Base-by-base conservation (phyloP, 2,797 vertebrate genomes). In the Cossypha heuglini region DNA sequence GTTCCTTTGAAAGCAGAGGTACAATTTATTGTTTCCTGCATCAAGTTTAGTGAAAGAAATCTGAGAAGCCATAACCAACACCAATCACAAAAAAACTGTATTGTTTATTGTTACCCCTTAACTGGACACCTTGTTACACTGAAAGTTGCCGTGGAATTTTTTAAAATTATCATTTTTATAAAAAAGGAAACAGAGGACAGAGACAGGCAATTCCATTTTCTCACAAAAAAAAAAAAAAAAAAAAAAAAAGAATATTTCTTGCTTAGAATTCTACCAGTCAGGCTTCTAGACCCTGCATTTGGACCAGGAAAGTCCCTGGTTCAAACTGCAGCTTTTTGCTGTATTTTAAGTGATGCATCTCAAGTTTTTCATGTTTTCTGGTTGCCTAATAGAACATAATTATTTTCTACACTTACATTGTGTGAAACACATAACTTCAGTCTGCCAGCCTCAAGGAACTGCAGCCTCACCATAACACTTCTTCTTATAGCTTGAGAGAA, bases 401-500 rank as follows among this genome's bases (percentile, higher is more conserved):
- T 76, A 33, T 76, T 94, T 91, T 54, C 52, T 94, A 15, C 35
- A 5, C 35, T 72, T 81, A 18, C 1, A 3, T 29, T 80, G 38
- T 58, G 42, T 57, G 58, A 68, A 96, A 61, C 38, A 16, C 24
- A 6, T 75, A 42, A 35, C 55, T 78, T 82, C 31, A 64, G 52
- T 49, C 68, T 74, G 13, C n/a, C 61, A 77, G 58, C 66, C 84
- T 92, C 49, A 29, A 88, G 88, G 57, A 81, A 69, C 77, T 48
- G 25, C 58, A 94, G 61, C 59, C 31, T 73, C 86, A 66, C 28
- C 31, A 5, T 52, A 84, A 84, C 16, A 38, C 24, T 46, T 94
- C 62, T 69, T 67, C 94, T 73, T 63, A 89, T 63, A 69, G 43
- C 9, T 86, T 75, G 21, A 87, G 46, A 86, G 64, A 68, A 46